Evolutionary conservation across 37 sponge, comb jelly and placozoan species (phyloP).

Genomic region (Ianthella basta): DNA sequence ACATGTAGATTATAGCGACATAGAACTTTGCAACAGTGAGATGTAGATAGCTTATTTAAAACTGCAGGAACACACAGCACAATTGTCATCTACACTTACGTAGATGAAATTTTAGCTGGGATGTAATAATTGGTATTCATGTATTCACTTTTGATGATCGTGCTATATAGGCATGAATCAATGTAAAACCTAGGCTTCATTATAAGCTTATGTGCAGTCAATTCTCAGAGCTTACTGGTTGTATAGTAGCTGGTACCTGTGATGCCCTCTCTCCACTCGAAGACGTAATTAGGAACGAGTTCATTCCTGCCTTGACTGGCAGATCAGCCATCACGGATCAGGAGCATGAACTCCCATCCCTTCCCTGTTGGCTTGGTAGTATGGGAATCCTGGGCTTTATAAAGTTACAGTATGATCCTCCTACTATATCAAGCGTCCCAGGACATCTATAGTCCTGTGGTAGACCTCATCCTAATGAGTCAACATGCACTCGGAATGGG

Average conservation of each 20-base stretch:
- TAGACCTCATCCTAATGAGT: not conserved
- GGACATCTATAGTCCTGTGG: not conserved
- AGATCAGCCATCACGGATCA: not conserved
- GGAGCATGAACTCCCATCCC: not conserved
- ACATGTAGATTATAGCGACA: too few relatives aligned
- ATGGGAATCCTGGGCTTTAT: not conserved
- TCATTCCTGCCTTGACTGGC: conserved; percentile 15
- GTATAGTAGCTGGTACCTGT: not conserved
- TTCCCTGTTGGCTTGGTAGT: conserved; percentile 6
- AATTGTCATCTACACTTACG: too few relatives aligned
- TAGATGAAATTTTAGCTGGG: too few relatives aligned
- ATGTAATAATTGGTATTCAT: too few relatives aligned
- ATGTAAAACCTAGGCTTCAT: too few relatives aligned
- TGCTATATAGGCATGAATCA: too few relatives aligned
- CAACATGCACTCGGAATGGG: not conserved
- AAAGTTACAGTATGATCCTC: not conserved
- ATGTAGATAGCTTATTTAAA: too few relatives aligned
- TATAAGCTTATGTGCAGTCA: too few relatives aligned
- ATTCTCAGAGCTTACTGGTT: too few relatives aligned
- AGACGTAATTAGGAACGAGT: conserved; percentile 6
- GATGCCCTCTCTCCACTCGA: not conserved
- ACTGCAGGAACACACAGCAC: too few relatives aligned
- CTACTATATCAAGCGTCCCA: conserved; percentile 1
- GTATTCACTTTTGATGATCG: too few relatives aligned
- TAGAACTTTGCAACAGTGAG: too few relatives aligned